These are phyloP conservation scores for Neodiprion lecontei DNA, from an alignment of 1,140 invertebrate genomes.

Conservation along the genomic window DNA sequence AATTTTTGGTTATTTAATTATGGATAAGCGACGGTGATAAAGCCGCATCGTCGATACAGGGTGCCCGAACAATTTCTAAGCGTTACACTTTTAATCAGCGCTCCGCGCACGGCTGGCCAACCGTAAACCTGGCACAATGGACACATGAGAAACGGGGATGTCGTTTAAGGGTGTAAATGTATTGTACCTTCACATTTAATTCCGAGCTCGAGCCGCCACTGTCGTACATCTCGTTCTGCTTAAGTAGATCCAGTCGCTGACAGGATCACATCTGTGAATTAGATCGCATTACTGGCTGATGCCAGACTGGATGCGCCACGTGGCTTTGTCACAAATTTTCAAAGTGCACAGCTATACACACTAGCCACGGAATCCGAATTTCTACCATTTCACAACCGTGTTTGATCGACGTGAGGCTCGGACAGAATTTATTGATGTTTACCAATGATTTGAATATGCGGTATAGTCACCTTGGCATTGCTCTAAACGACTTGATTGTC, in stretches of 20 bases:
- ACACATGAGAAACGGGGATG: conserved; percentile 11
- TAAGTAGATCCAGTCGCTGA: conserved; percentile 21
- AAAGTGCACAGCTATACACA: too few species aligned
- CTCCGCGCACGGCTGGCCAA: conserved; percentile 46
- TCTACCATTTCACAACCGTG: too few species aligned
- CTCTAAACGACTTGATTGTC: too few species aligned
- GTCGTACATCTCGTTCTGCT: conserved; percentile 11
- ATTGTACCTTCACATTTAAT: background rate
- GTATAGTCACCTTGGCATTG: too few species aligned
- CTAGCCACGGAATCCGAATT: too few species aligned
- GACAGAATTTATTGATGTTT: too few species aligned
- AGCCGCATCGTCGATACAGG: background rate
- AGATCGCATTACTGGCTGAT: background rate
- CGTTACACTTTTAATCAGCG: conserved; percentile 49
- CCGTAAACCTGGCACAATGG: conserved; percentile 39
- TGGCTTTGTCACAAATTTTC: too few species aligned
- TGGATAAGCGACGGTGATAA: conserved; percentile 17
- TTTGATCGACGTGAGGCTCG: too few species aligned
- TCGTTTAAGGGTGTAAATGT: conserved; percentile 8
- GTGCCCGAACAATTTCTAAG: conserved; percentile 38
- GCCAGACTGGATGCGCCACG: background rate
- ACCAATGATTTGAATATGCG: too few species aligned
- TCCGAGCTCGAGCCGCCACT: conserved; percentile 1
- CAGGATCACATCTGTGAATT: conserved; percentile 34
- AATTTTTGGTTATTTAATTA: conserved; percentile 24